These are phyloP conservation scores for Poecilia latipinna DNA, from an alignment of 2,113 vertebrate genomes.

Conservation along the genomic window DNA sequence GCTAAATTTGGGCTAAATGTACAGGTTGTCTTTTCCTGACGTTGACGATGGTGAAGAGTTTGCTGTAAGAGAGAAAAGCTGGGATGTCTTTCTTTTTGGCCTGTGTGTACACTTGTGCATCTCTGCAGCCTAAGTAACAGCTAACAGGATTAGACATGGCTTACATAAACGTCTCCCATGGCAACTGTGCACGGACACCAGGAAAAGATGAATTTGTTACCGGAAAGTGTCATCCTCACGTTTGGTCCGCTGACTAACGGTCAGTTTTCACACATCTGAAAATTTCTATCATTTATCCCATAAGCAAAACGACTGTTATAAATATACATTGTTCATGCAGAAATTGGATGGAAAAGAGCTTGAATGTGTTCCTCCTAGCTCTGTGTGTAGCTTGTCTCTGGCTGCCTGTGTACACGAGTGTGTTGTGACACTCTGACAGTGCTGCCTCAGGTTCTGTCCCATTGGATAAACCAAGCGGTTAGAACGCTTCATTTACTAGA, in stretches of 20 bases:
- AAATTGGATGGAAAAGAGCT: background rate
- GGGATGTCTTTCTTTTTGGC: background rate
- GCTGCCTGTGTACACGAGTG: constrained; percentile 26
- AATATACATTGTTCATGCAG: background rate
- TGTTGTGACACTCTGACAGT: constrained; percentile 56
- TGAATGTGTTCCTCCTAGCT: background rate
- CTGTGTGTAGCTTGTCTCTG: background rate
- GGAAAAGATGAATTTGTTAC: constrained; percentile 30
- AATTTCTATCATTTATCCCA: background rate
- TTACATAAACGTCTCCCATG: constrained; percentile 80
- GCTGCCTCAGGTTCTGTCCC: constrained; percentile 58
- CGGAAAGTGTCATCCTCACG: constrained; percentile 35
- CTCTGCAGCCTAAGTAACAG: constrained; percentile 62
- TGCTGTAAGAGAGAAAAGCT: background rate
- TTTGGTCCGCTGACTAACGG: constrained; percentile 53
- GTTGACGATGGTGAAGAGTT: background rate
- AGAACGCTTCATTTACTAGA: constrained; percentile 61
- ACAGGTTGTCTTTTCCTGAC: background rate
- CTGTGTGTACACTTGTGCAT: constrained; percentile 31
- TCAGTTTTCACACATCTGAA: background rate
- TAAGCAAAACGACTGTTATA: background rate
- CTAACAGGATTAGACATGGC: constrained; percentile 77
- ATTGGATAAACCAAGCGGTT: constrained; percentile 55
- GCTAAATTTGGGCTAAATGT: background rate
- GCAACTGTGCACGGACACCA: constrained; percentile 64